These are phyloP conservation scores for Orchesella flavescens DNA, from an alignment of 2,888 invertebrate species.

Conservation along the genomic window DNA sequence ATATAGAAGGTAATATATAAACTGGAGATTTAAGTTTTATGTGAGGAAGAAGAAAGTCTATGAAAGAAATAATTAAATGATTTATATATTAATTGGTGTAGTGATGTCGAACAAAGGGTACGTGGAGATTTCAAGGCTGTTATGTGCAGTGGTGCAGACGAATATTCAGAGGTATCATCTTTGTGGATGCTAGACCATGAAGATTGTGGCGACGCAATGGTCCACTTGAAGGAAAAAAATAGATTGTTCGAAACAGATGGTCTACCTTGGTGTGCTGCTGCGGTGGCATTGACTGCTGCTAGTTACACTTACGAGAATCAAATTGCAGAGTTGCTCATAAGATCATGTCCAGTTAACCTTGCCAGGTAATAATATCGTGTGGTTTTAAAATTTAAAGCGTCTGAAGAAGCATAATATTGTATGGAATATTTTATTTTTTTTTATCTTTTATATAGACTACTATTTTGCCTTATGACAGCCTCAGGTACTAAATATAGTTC, in stretches of 20 bases:
- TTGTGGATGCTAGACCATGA: slow-evolving; percentile 71
- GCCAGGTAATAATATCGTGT: slow-evolving; percentile 61
- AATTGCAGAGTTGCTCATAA: slow-evolving; percentile 62
- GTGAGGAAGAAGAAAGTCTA: too few species aligned
- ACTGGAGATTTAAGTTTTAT: too few species aligned
- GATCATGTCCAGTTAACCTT: slow-evolving; percentile 66
- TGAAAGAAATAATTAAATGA: background rate
- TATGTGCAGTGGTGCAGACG: slow-evolving; percentile 62
- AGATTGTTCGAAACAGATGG: slow-evolving; percentile 64
- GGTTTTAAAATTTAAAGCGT: background rate
- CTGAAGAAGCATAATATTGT: too few species aligned
- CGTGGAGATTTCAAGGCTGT: slow-evolving; percentile 69
- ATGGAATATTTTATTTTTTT: background rate
- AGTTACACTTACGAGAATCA: slow-evolving; percentile 49
- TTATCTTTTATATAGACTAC: slow-evolving; percentile 21
- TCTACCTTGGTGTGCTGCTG: slow-evolving; percentile 69
- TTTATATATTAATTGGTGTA: background rate
- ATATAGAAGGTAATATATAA: too few species aligned
- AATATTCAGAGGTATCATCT: slow-evolving; percentile 66
- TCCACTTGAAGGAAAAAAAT: slow-evolving; percentile 62
- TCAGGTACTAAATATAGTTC: slow-evolving; percentile 34
- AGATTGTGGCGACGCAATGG: slow-evolving; percentile 52
- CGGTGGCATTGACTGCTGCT: slow-evolving; percentile 65
- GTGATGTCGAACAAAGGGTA: slow-evolving; percentile 53
- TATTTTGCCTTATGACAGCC: slow-evolving; percentile 59